Evolutionary conservation across 2,888 invertebrate genomes (phyloP).

Genomic region (Crematogaster levior): DNA sequence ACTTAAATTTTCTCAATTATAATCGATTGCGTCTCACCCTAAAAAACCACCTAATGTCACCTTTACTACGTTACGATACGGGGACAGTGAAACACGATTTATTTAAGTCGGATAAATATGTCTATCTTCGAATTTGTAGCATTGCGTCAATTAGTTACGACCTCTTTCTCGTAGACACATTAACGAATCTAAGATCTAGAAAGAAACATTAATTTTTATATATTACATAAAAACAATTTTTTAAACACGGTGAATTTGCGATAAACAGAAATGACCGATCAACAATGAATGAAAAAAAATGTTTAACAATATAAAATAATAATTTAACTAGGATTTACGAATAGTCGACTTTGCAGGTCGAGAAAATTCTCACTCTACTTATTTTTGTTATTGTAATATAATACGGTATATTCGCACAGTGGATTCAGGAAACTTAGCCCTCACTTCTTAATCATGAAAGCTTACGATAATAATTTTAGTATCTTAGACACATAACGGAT

Average conservation of each 20-base stretch:
- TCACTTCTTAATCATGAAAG: background rate
- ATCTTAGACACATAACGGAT: slow-evolving; percentile 42
- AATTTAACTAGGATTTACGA: background rate
- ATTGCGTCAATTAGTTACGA: background rate
- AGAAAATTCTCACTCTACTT: background rate
- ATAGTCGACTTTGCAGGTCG: background rate
- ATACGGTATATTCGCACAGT: background rate
- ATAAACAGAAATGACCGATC: background rate
- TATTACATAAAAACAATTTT: background rate
- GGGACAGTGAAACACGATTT: background rate
- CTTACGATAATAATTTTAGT: slow-evolving; percentile 45
- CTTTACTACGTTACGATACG: background rate
- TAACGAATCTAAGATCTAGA: slow-evolving; percentile 8
- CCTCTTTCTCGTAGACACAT: background rate
- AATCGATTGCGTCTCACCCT: background rate
- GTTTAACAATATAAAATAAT: slow-evolving; percentile 10
- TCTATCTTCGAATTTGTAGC: slow-evolving; percentile 7
- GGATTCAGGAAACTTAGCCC: slow-evolving; percentile 32
- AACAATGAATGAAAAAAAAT: background rate
- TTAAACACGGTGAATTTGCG: background rate
- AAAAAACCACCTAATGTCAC: background rate
- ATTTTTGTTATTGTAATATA: background rate
- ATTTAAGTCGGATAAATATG: slow-evolving; percentile 1
- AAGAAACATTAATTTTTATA: background rate
- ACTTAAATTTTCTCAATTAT: slow-evolving; percentile 46